These are phyloP conservation scores for Poecile atricapillus DNA, from an alignment of 2,113 vertebrate genomes.

Conservation along the genomic window DNA sequence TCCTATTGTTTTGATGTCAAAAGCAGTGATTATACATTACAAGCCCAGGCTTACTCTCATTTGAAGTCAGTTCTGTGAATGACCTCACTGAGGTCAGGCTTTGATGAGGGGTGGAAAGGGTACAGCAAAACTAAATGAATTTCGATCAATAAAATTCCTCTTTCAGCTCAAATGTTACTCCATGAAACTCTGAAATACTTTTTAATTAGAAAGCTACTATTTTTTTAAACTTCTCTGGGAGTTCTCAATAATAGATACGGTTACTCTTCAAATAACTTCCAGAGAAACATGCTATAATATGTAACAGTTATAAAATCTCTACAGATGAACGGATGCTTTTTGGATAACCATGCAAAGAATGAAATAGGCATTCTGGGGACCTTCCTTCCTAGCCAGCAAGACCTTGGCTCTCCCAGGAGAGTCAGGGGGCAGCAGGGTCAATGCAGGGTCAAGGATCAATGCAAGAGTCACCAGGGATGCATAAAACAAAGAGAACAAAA, in stretches of 20 bases:
- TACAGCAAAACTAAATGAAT: background rate
- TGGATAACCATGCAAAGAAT: background rate
- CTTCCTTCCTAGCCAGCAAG: background rate
- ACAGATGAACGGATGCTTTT: background rate
- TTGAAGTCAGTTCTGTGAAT: background rate
- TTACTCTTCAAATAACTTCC: background rate
- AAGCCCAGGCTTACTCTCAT: background rate
- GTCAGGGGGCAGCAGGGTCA: background rate
- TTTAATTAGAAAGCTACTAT: background rate
- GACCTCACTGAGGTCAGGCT: background rate
- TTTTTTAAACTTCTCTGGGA: constrained; percentile 10
- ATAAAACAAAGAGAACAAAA: background rate
- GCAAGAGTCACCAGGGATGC: background rate
- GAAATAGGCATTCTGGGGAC: background rate
- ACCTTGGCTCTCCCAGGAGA: background rate
- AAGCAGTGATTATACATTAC: background rate
- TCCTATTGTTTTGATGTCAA: constrained; percentile 12
- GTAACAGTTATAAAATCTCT: background rate
- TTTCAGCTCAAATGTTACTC: background rate
- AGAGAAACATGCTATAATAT: background rate
- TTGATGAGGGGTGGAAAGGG: background rate
- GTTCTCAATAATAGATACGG: background rate
- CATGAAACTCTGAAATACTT: background rate
- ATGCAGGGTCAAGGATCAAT: background rate
- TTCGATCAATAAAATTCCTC: background rate